Evolutionary conservation across 2,113 vertebrate genomes (phyloP).

Genomic region (Callipepla squamata): DNA sequence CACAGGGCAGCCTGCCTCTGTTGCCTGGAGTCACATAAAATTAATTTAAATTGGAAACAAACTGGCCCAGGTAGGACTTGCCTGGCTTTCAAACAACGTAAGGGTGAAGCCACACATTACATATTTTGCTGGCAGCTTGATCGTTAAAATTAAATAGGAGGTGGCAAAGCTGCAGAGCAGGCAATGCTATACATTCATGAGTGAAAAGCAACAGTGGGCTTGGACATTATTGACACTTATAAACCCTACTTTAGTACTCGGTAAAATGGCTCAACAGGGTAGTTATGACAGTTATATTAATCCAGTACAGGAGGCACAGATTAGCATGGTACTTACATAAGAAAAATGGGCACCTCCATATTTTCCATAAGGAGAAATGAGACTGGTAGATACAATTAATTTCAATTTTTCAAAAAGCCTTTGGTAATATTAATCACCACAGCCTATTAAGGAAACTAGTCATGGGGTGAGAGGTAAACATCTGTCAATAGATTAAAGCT

Average conservation of each 20-base stretch:
- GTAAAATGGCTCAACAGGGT: slow-evolving; percentile 37
- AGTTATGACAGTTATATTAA: slow-evolving; percentile 38
- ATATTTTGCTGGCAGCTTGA: slow-evolving; percentile 20
- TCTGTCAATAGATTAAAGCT: slow-evolving; percentile 73
- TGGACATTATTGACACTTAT: slow-evolving; percentile 50
- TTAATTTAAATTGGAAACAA: slow-evolving; percentile 70
- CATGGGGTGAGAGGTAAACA: slow-evolving; percentile 71
- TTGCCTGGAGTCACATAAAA: slow-evolving; percentile 65
- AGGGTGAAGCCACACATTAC: background rate
- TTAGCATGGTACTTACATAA: background rate
- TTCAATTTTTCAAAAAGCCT: slow-evolving; percentile 54
- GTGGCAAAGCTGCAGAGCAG: slow-evolving; percentile 52
- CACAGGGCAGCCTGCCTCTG: slow-evolving; percentile 37
- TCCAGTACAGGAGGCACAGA: slow-evolving; percentile 2
- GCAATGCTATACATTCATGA: background rate
- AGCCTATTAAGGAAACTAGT: slow-evolving; percentile 65
- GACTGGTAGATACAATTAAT: slow-evolving; percentile 42
- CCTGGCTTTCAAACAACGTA: background rate
- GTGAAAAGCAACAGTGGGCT: background rate
- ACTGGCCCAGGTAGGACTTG: slow-evolving; percentile 17
- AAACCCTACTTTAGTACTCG: slow-evolving; percentile 45
- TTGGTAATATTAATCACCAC: slow-evolving; percentile 61
- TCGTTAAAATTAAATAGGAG: slow-evolving; percentile 63
- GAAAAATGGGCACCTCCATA: background rate
- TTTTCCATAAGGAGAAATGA: background rate